Evolutionary conservation across 2,888 invertebrate species (phyloP), one percentile per base, ranked within the genome.

Genomic region (Oscheius onirici): DNA sequence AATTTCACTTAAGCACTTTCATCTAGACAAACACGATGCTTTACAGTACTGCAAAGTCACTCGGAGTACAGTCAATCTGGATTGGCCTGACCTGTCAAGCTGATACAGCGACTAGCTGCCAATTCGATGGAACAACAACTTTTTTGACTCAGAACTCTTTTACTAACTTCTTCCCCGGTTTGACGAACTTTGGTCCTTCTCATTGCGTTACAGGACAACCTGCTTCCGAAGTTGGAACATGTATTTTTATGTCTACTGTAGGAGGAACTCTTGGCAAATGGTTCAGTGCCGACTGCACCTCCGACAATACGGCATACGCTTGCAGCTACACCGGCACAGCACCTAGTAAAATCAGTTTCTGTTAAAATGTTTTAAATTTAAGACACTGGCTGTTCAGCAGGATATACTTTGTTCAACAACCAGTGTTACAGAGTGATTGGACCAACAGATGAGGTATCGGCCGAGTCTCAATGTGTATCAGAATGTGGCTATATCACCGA

Each of bases 401-500:
- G 46, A 1, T 61, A 61, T n/a, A 10, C 22, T 0, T 11, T 34
- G n/a, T 61, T 15, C 26, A 44, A 44, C 10, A 5, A 44, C 22
- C 5, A 22, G 22, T 61, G 61, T 22, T 61, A 61, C 28, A 61
- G 24, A 44, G 61, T 44, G 1, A 46, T 61, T 15, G 13, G 43
- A 15, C 17, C 46, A 20, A 24, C 20, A 3, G 61, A 61, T 61
- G 61, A 61, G 22, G 15, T 26, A 22, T 24, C 61, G 3, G 61
- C 61, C 1, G 61, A 61, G 28, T 44, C 61, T 24, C 15, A 15
- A 11, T 61, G 61, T 44, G 61, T 43, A 44, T 41, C 43, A 11
- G 61, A 61, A 0, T 61, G 61, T n/a, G 61, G 61, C 6, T 24
- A 61, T 24, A 43, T 61, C 22, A 61, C 61, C 15, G 22, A 22